A percentile compares a stretch with the other conserved stretches of the same genome.
These are phyloP conservation scores for Drosophila orosa DNA, from an alignment of 1,140 invertebrate genomes.

Conservation along the genomic window DNA sequence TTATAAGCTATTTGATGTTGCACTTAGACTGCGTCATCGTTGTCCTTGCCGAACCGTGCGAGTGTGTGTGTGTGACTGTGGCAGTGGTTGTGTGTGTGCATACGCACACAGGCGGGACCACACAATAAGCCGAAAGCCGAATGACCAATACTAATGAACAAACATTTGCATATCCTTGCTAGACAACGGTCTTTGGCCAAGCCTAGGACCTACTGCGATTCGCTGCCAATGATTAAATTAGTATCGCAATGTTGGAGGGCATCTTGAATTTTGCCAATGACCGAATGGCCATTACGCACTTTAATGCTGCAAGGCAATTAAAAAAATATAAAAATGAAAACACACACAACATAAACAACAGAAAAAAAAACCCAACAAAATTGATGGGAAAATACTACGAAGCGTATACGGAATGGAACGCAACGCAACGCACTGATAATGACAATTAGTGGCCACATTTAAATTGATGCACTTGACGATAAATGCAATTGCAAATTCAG, in stretches of 20 bases:
- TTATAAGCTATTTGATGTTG: constrained; percentile 65
- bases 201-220: constrained; percentile 4
- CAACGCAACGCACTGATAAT: constrained; percentile 75
- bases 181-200: constrained; percentile 37
- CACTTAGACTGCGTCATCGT: constrained; percentile 55
- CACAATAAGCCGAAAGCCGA: constrained; percentile 57
- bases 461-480: constrained; percentile 83
- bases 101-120: constrained; percentile 22
- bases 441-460: constrained; percentile 83
- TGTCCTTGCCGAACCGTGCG: constrained; percentile 30
- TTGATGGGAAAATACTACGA: constrained; percentile 28
- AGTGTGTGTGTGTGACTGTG: background rate
- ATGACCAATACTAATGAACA: constrained; percentile 61
- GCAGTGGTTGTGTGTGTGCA: background rate
- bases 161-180: constrained; percentile 57
- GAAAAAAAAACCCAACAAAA: constrained; percentile 11
- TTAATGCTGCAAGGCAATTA: constrained; percentile 37
- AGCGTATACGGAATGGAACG: constrained; percentile 51
- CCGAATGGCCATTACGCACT: constrained; percentile 6
- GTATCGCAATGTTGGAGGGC: background rate
- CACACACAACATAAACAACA: constrained; percentile 37
- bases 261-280: constrained; percentile 22
- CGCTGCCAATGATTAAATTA: constrained; percentile 28
- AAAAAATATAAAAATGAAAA: constrained; percentile 38
- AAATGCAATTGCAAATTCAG: constrained; percentile 76